Conservation (phyloP, 2,113 vertebrate genomes). For the Catharus bicknelli region DNA sequence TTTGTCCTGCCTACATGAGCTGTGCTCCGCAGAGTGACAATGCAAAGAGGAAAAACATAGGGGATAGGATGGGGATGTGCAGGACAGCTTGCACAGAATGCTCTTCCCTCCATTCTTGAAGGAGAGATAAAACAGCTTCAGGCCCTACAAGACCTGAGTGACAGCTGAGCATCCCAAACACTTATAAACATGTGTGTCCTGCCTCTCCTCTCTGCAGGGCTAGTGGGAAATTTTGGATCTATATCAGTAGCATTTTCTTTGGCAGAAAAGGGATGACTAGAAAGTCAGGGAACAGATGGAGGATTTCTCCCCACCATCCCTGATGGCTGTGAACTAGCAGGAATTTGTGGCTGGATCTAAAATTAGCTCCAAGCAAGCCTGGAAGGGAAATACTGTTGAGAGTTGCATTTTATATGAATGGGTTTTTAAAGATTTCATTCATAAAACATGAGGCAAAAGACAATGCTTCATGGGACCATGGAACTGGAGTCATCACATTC, state of each 20-base stretch:
- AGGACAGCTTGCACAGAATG: not conserved
- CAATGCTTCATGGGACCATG: not conserved
- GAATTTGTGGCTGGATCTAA: constrained; percentile 16
- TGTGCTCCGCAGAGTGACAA: rapidly evolving
- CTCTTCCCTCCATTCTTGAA: not conserved
- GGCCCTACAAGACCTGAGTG: not conserved
- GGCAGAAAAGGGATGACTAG: not conserved
- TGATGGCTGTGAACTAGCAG: not conserved
- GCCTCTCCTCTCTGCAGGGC: not conserved
- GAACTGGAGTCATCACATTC: not conserved
- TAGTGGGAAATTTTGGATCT: not conserved
- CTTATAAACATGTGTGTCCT: not conserved
- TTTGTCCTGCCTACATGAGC: not conserved
- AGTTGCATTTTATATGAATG: not conserved
- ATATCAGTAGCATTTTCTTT: not conserved
- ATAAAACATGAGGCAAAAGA: not conserved
- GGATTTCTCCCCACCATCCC: not conserved
- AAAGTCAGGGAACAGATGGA: not conserved
- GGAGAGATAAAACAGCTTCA: not conserved
- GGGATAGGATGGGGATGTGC: too few species aligned
- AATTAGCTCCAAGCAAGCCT: not conserved
- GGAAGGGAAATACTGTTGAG: not conserved
- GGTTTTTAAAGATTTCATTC: not conserved
- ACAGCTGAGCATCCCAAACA: not conserved
- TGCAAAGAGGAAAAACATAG: rapidly evolving